Base-by-base conservation (phyloP, 2,888 invertebrate genomes). In the Pseudolycoriella hygida region DNA sequence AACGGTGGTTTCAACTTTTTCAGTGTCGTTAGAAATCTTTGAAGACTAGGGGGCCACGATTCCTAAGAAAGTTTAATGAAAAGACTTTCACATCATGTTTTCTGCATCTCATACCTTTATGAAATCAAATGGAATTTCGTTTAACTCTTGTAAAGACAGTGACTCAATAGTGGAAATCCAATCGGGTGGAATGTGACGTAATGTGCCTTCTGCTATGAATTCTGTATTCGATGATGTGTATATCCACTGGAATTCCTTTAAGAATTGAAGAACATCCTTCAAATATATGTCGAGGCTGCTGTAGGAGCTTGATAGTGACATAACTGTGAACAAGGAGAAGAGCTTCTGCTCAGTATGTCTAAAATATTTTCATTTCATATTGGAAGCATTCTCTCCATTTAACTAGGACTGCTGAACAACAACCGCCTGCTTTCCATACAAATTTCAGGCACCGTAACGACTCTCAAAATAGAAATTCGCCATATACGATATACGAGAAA, bases 201-300 rank as follows among this genome's bases (percentile, higher is more conserved):
- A 62, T 18, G 71, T 59, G 19, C 70, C 63, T 31, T 70, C 58
- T 1, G 70, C 60, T 19, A 84, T 57, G 49, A 82, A 67, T 48
- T 77, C 68, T 0, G 78, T 81, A 52, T 83, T 82, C 1, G 76
- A 70, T 49, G 65, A 67, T 47, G 71, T 72, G 56, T 73, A 80
- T 32, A 84, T 60, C 73, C 77, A 74, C 47, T 75, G 67, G 53
- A 72, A 69, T 37, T 71, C 62, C 46, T 68, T 54, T 41, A 84
- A 67, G 54, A 83, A 78, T 2, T 55, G 39, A 2, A 78, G 50
- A 25, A 67, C 66, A 40, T 71, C 67, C 49, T 61, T 53, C 48
- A 84, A 75, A 57, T 80, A 82, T 2, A 25, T 6, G 8, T 25
- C 25, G 25, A 25, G 4, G 25, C 8, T 8, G 25, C 5, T 25